Evolutionary conservation across 2,888 invertebrate genomes (phyloP).

Genomic region (Syrphus vitripennis): DNA sequence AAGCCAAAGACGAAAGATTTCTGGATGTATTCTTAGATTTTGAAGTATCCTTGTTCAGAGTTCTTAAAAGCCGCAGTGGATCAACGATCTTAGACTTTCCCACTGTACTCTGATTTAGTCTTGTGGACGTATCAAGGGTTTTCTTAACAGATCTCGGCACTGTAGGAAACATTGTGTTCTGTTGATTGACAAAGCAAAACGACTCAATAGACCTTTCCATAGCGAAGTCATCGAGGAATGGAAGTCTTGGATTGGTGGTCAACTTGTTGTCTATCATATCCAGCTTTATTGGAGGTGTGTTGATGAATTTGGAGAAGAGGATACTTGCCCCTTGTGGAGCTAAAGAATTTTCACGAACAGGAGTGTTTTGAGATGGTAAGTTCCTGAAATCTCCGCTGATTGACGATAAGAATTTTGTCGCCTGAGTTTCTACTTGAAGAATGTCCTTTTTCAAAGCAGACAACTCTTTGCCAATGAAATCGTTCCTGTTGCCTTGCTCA

Average conservation of each 20-base stretch:
- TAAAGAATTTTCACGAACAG: conserved; percentile 29
- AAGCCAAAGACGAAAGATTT: conserved; percentile 74
- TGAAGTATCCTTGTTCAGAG: conserved; percentile 75
- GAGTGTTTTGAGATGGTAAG: conserved; percentile 46
- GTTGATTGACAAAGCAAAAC: conserved; percentile 68
- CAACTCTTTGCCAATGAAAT: conserved; percentile 75
- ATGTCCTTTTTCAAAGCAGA: conserved; percentile 73
- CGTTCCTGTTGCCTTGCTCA: conserved; percentile 74
- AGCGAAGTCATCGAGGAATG: conserved; percentile 76
- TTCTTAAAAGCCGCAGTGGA: conserved; percentile 77
- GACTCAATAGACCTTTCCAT: conserved; percentile 72
- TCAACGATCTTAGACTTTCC: conserved; percentile 77
- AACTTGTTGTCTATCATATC: conserved; percentile 71
- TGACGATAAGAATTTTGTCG: conserved; percentile 73
- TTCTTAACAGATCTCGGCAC: conserved; percentile 58
- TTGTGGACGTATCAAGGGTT: conserved; percentile 14
- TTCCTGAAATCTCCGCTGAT: conserved; percentile 26
- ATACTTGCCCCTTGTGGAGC: conserved; percentile 42
- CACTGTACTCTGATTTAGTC: conserved; percentile 47
- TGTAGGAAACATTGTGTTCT: conserved; percentile 39
- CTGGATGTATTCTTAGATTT: conserved; percentile 52
- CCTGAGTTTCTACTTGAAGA: conserved; percentile 75
- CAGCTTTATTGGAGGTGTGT: conserved; percentile 78
- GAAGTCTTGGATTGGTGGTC: conserved; percentile 74
- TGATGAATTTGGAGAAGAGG: conserved; percentile 76